A percentile compares a stretch with the other conserved stretches of the same genome.
These are phyloP conservation scores for Ceratosolen solmsi DNA, from an alignment of 1,140 invertebrate species.

Conservation along the genomic window DNA sequence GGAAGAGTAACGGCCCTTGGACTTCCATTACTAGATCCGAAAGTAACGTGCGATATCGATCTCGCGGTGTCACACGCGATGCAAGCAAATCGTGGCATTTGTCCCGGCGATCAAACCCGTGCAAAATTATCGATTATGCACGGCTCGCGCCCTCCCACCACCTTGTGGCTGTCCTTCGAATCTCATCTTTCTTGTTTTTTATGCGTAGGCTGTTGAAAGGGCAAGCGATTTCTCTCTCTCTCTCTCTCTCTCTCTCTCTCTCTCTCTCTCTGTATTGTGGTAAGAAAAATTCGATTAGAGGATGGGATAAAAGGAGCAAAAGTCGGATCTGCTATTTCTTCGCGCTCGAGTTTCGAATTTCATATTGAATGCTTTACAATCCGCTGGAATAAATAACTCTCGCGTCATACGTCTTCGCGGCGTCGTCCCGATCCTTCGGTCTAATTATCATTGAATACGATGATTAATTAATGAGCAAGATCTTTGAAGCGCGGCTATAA, in stretches of 20 bases:
- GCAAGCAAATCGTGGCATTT: not conserved
- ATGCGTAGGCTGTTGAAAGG: not conserved
- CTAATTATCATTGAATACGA: not conserved
- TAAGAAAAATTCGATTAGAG: not conserved
- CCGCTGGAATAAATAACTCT: not conserved
- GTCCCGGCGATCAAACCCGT: not conserved
- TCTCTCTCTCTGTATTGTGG: no score
- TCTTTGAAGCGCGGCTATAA: not conserved
- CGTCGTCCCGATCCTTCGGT: not conserved
- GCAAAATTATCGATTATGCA: not conserved
- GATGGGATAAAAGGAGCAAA: not conserved
- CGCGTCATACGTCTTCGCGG: no score
- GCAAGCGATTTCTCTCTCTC: not conserved
- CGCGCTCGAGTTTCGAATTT: not conserved
- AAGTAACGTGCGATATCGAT: conserved; percentile 37
- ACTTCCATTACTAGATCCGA: conserved; percentile 37
- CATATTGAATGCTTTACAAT: not conserved
- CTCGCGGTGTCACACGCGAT: conserved; percentile 1
- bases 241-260: not conserved
- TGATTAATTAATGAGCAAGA: no score
- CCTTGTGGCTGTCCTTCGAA: not conserved
- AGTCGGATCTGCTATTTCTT: not conserved
- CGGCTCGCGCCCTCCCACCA: not conserved
- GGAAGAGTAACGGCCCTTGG: conserved; percentile 25
- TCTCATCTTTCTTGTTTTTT: not conserved